Evolutionary conservation across 2,888 invertebrate genomes (phyloP).

Genomic region (Cheilosia scutellata): DNA sequence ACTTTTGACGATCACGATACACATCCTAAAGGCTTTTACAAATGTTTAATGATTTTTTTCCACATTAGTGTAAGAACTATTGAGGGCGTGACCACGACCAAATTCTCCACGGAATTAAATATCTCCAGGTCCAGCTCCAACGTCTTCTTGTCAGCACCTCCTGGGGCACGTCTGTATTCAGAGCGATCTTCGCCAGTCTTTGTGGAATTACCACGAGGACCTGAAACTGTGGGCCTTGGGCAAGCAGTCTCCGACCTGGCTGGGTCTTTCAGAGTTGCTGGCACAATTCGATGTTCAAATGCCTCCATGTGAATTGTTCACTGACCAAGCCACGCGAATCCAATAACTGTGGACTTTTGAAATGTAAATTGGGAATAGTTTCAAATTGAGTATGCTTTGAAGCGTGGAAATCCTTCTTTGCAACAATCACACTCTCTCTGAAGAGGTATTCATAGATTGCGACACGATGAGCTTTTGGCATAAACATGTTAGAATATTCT

Average conservation of each 20-base stretch:
- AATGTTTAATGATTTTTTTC: constrained; percentile 74
- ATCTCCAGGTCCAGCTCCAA: constrained; percentile 96
- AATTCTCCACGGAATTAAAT: constrained; percentile 96
- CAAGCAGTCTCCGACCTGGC: constrained; percentile 93
- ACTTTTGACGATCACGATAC: no score
- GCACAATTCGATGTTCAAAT: constrained; percentile 99
- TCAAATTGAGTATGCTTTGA: constrained; percentile 99
- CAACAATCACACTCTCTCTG: constrained; percentile 99
- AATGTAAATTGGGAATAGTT: constrained; percentile 97
- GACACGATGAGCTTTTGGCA: constrained; percentile 99
- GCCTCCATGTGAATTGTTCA: constrained; percentile 99
- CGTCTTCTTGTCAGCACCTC: constrained; percentile 97
- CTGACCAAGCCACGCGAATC: constrained; percentile 99
- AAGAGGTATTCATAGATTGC: constrained; percentile 99
- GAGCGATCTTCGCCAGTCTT: constrained; percentile 93
- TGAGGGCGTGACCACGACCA: constrained; percentile 88
- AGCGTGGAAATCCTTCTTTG: constrained; percentile 98
- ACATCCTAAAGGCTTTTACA: constrained; percentile 31
- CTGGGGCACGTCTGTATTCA: constrained; percentile 88
- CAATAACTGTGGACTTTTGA: constrained; percentile 98
- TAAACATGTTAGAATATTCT: constrained; percentile 93
- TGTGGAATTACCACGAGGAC: constrained; percentile 89
- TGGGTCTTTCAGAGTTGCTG: constrained; percentile 97
- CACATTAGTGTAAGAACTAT: constrained; percentile 78
- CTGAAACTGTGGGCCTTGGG: constrained; percentile 89